Evolutionary conservation across 2,113 vertebrate species (phyloP), one percentile per base, ranked within the genome.

Genomic region (Centropristis striata): DNA sequence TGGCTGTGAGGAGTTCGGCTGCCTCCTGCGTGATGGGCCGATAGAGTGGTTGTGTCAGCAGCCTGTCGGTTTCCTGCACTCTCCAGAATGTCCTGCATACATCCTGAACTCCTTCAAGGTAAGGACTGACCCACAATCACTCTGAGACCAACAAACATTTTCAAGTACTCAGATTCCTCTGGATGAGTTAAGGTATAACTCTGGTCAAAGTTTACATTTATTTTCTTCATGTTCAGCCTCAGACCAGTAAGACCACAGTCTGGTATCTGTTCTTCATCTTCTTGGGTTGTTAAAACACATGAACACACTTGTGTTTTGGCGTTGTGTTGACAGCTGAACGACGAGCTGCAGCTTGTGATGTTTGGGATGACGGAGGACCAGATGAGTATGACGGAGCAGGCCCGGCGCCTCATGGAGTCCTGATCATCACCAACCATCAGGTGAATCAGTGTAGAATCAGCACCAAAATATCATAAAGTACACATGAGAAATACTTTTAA

Each of bases 281-380:
- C 32, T 32, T 3, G 3, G 32, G 32, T 32, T 3, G 32, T 32
- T 32, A n/a, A n/a, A n/a, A n/a, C n/a, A n/a, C n/a, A n/a, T n/a
- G n/a, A n/a, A n/a, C n/a, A n/a, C n/a, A n/a, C n/a, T n/a, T 46
- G 39, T 15, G n/a, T n/a, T n/a, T n/a, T 57, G 28, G 9, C 21
- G 9, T n/a, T 36, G 13, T 73, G 20, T 69, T 13, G 37, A 10
- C 93, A 98, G 97, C 87, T 94, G 53, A 95, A 91, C 83, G 94
- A 90, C 68, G 96, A 98, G 54, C 94, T 97, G 92, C 96, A 98
- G 92, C 92, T 96, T 44, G 95, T 97, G 84, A 95, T 97, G 83
- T 97, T 96, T 14, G 97, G 97, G 42, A 97, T 96, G 88, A 98
- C 97, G 0, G 96, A 97, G 81, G 96, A 98, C 80, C 97, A 98